A percentile compares a stretch with the other conserved stretches of the same genome.
Conservation (phyloP, 2,113 vertebrate species). For the Heterotis niloticus region DNA sequence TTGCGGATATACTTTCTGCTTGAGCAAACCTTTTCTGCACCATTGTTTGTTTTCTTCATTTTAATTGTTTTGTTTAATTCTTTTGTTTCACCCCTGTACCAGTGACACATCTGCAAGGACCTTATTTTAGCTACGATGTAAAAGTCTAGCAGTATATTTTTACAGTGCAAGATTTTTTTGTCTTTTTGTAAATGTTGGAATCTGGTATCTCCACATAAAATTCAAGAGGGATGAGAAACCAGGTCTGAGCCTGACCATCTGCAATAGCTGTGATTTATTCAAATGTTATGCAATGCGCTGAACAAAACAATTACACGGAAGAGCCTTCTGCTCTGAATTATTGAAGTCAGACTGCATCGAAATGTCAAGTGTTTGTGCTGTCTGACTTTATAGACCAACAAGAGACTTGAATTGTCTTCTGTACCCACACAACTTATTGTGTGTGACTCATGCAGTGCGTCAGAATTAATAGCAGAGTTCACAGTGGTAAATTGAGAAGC, state of each 20-base stretch:
- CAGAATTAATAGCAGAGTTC: too few relatives aligned
- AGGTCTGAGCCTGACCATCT: not conserved
- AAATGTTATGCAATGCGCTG: not conserved
- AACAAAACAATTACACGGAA: not conserved
- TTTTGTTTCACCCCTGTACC: not conserved
- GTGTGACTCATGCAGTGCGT: too few relatives aligned
- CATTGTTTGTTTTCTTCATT: not conserved
- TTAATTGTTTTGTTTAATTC: not conserved
- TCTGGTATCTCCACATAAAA: not conserved
- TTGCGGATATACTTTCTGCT: not conserved
- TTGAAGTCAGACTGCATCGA: not conserved
- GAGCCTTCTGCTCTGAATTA: not conserved
- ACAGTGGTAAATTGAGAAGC: too few relatives aligned
- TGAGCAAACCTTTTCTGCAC: not conserved
- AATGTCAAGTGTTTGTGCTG: not conserved
- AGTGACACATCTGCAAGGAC: not conserved
- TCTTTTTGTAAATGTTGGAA: not conserved
- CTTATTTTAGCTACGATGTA: not conserved
- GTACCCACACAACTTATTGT: too few relatives aligned
- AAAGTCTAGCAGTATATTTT: not conserved
- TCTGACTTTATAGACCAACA: not conserved
- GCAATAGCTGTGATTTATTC: not conserved
- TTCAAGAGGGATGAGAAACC: not conserved
- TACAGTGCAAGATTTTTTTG: not conserved
- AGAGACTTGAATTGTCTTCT: not conserved